Evolutionary conservation across 2,888 invertebrate species (phyloP).

Genomic region (Oxystoma pomonae): DNA sequence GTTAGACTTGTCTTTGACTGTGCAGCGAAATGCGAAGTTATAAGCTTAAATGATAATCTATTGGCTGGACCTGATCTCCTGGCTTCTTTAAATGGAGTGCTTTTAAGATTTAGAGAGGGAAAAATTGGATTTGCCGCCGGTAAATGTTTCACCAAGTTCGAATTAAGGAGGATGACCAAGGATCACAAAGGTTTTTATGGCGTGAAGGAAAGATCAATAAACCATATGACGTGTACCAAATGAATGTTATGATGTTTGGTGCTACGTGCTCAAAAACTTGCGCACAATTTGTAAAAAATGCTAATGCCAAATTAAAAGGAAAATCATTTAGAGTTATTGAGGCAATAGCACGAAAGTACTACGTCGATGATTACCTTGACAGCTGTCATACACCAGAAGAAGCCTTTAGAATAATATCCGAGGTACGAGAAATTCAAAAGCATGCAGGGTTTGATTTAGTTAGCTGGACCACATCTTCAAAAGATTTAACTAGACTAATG

Average conservation of each 20-base stretch:
- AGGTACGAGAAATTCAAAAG: slow-evolving; percentile 14
- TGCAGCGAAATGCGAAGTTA: not conserved
- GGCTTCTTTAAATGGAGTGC: not conserved
- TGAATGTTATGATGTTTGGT: slow-evolving; percentile 30
- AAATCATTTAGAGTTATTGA: not conserved
- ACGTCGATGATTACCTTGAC: slow-evolving; percentile 26
- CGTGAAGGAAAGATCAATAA: slow-evolving; percentile 9
- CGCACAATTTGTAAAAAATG: slow-evolving; percentile 26
- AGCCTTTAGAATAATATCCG: slow-evolving; percentile 14
- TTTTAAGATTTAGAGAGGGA: slow-evolving; percentile 2
- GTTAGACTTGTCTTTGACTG: not conserved
- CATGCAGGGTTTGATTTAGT: not conserved
- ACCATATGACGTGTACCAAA: slow-evolving; percentile 21
- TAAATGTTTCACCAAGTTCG: slow-evolving; percentile 9
- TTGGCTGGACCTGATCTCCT: slow-evolving; percentile 1
- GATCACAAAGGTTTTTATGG: slow-evolving; percentile 17
- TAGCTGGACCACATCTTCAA: slow-evolving; percentile 31
- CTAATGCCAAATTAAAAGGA: slow-evolving; percentile 8
- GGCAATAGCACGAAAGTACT: slow-evolving; percentile 18
- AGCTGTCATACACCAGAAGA: slow-evolving; percentile 21
- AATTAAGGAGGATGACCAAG: slow-evolving; percentile 27
- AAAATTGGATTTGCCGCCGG: not conserved
- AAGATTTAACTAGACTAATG: slow-evolving; percentile 5
- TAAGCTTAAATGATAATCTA: slow-evolving; percentile 3
- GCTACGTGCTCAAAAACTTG: slow-evolving; percentile 16